phyloP scores from a whole-genome alignment of 2,888 invertebrate species.

The Fragum fragum region DNA sequence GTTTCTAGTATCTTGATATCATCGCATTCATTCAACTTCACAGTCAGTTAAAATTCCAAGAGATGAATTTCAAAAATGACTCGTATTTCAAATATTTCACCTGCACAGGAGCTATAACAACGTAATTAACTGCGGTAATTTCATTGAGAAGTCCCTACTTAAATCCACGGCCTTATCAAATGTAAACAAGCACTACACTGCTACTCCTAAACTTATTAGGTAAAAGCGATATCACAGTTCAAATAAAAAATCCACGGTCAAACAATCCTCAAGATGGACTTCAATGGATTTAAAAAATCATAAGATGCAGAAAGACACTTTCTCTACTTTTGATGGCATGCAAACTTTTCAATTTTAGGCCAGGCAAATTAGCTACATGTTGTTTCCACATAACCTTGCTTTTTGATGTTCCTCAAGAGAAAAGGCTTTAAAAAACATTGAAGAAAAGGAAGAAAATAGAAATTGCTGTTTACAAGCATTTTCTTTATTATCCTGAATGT shows the following conservation, averaged over 20 bases:
- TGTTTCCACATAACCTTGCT: too few relatives aligned
- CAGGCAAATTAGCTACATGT: not conserved
- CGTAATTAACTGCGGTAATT: not conserved
- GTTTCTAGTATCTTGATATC: too few relatives aligned
- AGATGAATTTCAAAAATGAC: not conserved
- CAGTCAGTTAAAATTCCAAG: not conserved
- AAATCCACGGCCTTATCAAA: slow-evolving; percentile 3
- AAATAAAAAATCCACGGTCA: not conserved
- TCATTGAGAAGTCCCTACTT: not conserved
- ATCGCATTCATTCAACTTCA: too few relatives aligned
- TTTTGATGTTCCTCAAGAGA: too few relatives aligned
- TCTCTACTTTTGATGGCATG: slow-evolving; percentile 11
- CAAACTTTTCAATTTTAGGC: slow-evolving; percentile 5
- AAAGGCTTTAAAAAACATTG: slow-evolving; percentile 2
- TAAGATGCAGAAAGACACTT: not conserved
- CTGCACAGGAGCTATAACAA: not conserved
- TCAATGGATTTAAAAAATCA: not conserved
- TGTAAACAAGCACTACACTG: slow-evolving; percentile 1
- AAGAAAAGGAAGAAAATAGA: not conserved
- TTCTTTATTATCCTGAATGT: too few relatives aligned
- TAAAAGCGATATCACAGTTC: slow-evolving; percentile 16
- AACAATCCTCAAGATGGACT: not conserved
- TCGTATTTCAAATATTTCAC: slow-evolving; percentile 6
- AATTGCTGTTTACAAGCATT: not conserved
- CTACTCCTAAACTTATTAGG: slow-evolving; percentile 1